phyloP scores from a whole-genome alignment of 2,113 vertebrate genomes.

The Nothoprocta perdicaria region DNA sequence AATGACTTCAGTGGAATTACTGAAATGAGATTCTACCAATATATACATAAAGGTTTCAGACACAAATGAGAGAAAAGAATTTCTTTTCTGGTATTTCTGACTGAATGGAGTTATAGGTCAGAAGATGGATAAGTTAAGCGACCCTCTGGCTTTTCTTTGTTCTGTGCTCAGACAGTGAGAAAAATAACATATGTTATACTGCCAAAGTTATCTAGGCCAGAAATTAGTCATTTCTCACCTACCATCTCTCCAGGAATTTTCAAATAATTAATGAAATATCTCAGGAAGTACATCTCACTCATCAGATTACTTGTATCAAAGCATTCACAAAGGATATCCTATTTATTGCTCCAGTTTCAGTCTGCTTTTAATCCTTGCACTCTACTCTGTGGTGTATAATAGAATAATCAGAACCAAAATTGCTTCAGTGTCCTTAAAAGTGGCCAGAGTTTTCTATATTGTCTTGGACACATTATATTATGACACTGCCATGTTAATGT shows the following conservation, averaged over 20 bases:
- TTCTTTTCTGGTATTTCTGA: neutral
- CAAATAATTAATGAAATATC: neutral
- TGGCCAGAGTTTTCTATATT: neutral
- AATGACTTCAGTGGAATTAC: neutral
- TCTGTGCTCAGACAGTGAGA: neutral
- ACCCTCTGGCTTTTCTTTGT: neutral
- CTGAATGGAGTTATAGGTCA: neutral
- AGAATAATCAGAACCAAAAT: neutral
- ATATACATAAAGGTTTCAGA: neutral
- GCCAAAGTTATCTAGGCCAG: neutral
- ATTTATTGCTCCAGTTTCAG: neutral
- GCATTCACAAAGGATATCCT: neutral
- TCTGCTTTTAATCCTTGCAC: neutral
- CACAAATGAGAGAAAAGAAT: neutral
- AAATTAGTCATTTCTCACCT: neutral
- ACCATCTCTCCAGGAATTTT: neutral
- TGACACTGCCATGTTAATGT: neutral
- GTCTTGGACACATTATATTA: neutral
- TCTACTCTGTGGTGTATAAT: neutral
- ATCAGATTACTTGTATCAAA: neutral
- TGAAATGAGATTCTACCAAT: neutral
- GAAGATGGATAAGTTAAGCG: neutral
- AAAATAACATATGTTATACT: neutral
- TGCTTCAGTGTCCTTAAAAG: neutral
- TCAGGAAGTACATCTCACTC: neutral